Conservation (phyloP, 2,113 vertebrate species). For the Microtus montanus region DNA sequence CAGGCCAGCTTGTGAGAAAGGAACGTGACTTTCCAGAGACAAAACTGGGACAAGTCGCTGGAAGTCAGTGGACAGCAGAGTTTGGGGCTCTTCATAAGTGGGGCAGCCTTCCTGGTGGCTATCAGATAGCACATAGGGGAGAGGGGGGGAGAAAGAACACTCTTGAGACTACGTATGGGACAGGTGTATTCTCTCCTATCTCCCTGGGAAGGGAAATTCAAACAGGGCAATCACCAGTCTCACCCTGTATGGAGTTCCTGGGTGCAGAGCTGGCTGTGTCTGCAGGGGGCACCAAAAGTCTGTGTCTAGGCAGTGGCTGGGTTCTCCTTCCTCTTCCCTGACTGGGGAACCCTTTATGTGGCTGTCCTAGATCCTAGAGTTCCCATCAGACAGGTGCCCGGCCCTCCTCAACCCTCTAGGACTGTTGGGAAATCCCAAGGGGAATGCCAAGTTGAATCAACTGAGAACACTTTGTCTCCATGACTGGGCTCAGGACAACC, state of each 20-base stretch:
- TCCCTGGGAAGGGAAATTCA: neutral
- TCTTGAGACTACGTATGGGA: accelerated
- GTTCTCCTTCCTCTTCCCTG: neutral
- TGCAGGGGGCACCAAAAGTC: neutral
- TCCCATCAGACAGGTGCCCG: too few species aligned
- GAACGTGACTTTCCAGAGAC: too few species aligned
- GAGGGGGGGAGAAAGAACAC: neutral
- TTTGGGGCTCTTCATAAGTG: neutral
- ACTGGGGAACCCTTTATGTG: neutral
- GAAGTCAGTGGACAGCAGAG: neutral
- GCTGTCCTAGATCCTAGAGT: neutral
- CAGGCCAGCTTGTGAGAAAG: neutral
- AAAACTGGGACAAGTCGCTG: accelerated
- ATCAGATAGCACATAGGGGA: neutral
- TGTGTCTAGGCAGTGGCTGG: neutral
- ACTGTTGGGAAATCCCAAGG: neutral
- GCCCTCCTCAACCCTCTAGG: accelerated
- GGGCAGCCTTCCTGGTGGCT: neutral
- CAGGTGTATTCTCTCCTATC: neutral
- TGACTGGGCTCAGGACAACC: too few species aligned
- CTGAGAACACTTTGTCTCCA: neutral
- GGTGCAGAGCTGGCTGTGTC: neutral
- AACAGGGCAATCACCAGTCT: neutral
- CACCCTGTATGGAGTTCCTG: too few species aligned
- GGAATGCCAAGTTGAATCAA: neutral